phyloP scores from a whole-genome alignment of 2,797 vertebrate species.

The Mormyrops boulengeri region DNA sequence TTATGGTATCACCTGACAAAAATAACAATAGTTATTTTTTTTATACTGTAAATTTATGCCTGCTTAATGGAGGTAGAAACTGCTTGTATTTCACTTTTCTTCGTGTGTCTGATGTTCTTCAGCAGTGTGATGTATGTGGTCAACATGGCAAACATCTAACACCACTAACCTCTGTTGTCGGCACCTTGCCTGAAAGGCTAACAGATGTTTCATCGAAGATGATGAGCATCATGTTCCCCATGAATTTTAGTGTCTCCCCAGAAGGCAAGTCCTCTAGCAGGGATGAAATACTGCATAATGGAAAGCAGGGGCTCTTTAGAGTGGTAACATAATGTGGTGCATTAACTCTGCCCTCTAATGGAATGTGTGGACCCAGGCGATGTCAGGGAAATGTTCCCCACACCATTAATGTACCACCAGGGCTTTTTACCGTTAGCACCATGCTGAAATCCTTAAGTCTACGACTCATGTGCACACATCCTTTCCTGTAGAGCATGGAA shows the following conservation, averaged over 20 bases:
- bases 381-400: background rate
- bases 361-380: background rate
- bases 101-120: background rate
- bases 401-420: background rate
- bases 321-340: background rate
- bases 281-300: background rate
- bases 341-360: slow-evolving; percentile 8
- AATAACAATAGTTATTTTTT: background rate
- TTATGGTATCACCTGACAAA: background rate
- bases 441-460: background rate
- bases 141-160: background rate
- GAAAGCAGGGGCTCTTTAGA: background rate
- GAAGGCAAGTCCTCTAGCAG: background rate
- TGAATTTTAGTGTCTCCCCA: background rate
- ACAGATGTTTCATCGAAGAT: background rate
- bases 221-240: background rate
- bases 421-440: background rate
- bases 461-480: too few species aligned
- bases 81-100: background rate
- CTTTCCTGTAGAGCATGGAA: background rate
- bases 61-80: background rate
- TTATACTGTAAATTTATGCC: background rate
- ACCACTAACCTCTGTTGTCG: background rate
- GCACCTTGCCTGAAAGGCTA: background rate
- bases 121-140: background rate